Base-by-base conservation (phyloP, 2,888 invertebrate genomes). In the Ormyrus thymus region DNA sequence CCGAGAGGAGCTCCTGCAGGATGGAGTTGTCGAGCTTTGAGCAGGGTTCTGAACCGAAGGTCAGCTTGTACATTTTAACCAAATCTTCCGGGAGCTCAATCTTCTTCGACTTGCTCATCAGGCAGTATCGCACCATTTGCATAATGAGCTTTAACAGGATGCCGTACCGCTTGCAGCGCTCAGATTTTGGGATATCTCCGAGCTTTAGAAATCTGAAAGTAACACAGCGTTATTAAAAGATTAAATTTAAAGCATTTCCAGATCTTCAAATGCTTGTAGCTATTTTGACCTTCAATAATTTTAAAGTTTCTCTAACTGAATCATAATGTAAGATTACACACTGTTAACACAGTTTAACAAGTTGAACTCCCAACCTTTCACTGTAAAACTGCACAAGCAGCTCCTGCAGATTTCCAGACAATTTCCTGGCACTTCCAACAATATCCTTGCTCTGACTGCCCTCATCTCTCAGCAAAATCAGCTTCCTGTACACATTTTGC, bases 21-120 rank as follows among this genome's bases (percentile, higher is more conserved):
- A 62, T 0, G 5, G 72, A 70, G n/a, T 71, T 68, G 15, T 86
- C 84, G 6, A 81, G 81, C n/a, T 76, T 84, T 29, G 76, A 15
- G 0, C 82, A 15, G 3, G 81, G 65, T 15, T 84, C 80, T 43
- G 80, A 76, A 0, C 88, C 88, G 69, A 87, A 89, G 0, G 85
- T 87, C 6, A 89, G 55, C 58, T 80, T 85, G 15, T 87, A 88
- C 1, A 85, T 69, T 55, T 86, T 84, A 10, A 84, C 84, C 11
- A 78, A 71, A 7, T 81, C 77, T 11, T 29, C 0, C 10, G 80
- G 46, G 0, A 83, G 6, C 9, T 10, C 50, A 0, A 82, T 46
- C 0, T 61, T 66, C 6, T 77, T 73, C 11, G 45, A 62, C 10
- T 82, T 72, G 5, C 46, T 80, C 1, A 82, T 79, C 0, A 87